Evolutionary conservation across 2,888 invertebrate species (phyloP).

Genomic region (Dryadula phaetusa): DNA sequence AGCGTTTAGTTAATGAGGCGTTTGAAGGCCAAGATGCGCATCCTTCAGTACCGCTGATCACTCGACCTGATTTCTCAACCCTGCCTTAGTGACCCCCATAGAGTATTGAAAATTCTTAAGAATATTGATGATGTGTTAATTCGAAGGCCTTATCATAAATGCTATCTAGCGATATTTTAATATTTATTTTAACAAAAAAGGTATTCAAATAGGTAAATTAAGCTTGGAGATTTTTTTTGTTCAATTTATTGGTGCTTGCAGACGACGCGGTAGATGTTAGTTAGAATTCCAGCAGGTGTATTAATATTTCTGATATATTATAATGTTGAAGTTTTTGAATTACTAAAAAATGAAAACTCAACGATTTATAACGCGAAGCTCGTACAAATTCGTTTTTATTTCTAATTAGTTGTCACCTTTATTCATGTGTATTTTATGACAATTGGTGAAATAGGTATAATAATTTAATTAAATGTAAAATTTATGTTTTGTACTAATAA

Average conservation of each 20-base stretch:
- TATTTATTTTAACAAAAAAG: not conserved
- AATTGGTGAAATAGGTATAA: too few species aligned
- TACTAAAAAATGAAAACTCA: too few species aligned
- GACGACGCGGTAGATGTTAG: too few species aligned
- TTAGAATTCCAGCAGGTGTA: too few species aligned
- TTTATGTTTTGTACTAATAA: too few species aligned
- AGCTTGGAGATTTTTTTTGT: not conserved
- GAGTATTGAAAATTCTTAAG: conserved; percentile 40
- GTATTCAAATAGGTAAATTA: not conserved
- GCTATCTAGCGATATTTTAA: conserved; percentile 22
- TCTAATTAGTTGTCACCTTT: not conserved
- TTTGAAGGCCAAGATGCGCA: conserved; percentile 63
- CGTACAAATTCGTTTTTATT: too few species aligned
- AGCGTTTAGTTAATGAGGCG: conserved; percentile 63
- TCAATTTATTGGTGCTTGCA: too few species aligned
- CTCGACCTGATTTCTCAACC: conserved; percentile 56
- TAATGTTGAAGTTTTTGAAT: too few species aligned
- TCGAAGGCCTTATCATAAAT: conserved; percentile 32
- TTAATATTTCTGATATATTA: too few species aligned
- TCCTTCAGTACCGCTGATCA: conserved; percentile 67
- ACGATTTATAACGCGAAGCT: too few species aligned
- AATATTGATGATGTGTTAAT: conserved; percentile 34
- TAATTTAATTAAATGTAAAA: too few species aligned
- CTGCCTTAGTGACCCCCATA: conserved; percentile 45
- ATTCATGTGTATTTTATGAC: not conserved